Evolutionary conservation across 2,113 vertebrate species (phyloP).

Genomic region (Bungarus multicinctus): DNA sequence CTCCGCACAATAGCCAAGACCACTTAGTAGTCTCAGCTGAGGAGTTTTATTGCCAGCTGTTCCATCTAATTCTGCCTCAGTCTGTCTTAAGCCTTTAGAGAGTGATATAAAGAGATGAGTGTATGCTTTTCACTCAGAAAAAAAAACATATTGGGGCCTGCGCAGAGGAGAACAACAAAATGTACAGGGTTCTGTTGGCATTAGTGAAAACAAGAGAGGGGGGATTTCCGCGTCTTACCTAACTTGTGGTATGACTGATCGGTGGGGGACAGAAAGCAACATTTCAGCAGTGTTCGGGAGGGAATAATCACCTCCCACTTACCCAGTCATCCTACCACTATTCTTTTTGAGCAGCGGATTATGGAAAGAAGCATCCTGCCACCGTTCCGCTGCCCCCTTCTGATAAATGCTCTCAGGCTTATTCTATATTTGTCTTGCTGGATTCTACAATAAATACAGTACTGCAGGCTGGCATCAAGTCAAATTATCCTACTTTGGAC

Average conservation of each 20-base stretch:
- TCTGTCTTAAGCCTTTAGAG: conserved; percentile 20
- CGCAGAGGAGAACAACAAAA: conserved; percentile 25
- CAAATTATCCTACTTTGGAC: background rate
- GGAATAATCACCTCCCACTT: background rate
- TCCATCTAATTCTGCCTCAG: background rate
- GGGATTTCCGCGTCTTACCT: background rate
- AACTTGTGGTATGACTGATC: background rate
- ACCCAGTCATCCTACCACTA: background rate
- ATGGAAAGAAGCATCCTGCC: background rate
- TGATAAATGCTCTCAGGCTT: background rate
- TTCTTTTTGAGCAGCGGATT: background rate
- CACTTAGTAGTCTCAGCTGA: conserved; percentile 17
- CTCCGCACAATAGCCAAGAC: conserved; percentile 30
- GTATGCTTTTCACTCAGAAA: accelerated
- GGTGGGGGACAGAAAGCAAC: background rate
- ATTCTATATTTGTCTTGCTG: background rate
- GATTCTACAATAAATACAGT: background rate
- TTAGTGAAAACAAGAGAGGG: conserved; percentile 6
- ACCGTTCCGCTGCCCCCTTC: background rate
- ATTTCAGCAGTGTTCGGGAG: background rate
- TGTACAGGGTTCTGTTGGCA: conserved; percentile 32
- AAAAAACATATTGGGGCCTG: background rate
- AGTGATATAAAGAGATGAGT: background rate
- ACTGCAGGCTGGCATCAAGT: background rate
- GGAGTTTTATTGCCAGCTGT: conserved; percentile 45